Percentiles rank a stretch among this genome's conserved stretches.
Conservation (phyloP, 2,113 vertebrate species). For the Laterallus jamaicensis region DNA sequence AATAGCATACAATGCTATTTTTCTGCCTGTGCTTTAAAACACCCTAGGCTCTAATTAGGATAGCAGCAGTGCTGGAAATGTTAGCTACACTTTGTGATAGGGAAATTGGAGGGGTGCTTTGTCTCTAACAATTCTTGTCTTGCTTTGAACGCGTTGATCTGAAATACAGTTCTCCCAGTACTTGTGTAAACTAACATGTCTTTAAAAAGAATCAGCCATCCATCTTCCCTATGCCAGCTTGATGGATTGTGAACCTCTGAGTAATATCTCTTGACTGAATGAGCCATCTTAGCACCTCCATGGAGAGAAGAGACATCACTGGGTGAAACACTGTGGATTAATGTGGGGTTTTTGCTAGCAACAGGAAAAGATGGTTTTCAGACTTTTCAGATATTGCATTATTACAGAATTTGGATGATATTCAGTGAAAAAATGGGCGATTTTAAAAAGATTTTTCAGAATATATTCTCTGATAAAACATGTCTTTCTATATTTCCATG, state of each 20-base stretch:
- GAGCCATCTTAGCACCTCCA: constrained; percentile 20
- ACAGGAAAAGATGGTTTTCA: background rate
- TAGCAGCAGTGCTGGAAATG: constrained; percentile 9
- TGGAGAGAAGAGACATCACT: background rate
- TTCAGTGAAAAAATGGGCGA: background rate
- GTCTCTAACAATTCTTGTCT: background rate
- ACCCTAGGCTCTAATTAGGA: constrained; percentile 22
- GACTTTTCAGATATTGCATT: background rate
- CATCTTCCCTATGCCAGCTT: constrained; percentile 42
- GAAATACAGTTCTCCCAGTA: constrained; percentile 28
- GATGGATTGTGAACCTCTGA: constrained; percentile 57
- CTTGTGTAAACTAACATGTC: constrained; percentile 39
- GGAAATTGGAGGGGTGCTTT: background rate
- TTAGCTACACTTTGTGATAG: background rate
- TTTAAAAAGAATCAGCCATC: constrained; percentile 43
- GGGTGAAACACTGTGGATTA: background rate
- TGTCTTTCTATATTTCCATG: background rate
- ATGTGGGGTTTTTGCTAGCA: background rate
- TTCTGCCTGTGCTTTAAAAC: constrained; percentile 35
- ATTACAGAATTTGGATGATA: background rate
- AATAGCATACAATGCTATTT: background rate
- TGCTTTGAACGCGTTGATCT: background rate
- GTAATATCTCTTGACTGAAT: constrained; percentile 46
- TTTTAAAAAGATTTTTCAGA: background rate
- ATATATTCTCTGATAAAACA: background rate